phyloP scores from a whole-genome alignment of 2,797 vertebrate species.

The Menidia menidia region DNA sequence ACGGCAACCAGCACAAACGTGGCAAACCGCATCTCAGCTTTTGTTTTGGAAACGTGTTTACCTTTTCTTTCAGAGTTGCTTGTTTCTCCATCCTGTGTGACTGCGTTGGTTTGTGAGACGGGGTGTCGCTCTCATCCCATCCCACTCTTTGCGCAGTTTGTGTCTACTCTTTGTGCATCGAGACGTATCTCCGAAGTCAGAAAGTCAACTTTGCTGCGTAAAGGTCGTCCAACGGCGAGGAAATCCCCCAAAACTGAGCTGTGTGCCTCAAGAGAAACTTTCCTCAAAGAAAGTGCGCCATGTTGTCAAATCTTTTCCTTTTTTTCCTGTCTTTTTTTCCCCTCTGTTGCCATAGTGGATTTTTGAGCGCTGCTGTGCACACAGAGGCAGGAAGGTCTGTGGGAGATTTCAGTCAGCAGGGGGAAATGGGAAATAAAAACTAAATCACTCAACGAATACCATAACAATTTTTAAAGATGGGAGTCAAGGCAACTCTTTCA shows the following conservation, averaged over 20 bases:
- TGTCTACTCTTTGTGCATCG: conserved; percentile 15
- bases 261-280: conserved; percentile 66
- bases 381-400: conserved; percentile 29
- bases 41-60: conserved; percentile 57
- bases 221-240: conserved; percentile 23
- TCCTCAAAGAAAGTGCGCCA: conserved; percentile 85
- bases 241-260: conserved; percentile 20
- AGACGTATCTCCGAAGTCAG: conserved; percentile 15
- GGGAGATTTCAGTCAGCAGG: conserved; percentile 7
- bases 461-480: neutral
- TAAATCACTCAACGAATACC: neutral
- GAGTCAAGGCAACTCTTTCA: too few species aligned
- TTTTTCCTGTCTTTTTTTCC: conserved; percentile 41
- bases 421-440: neutral
- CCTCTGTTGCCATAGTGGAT: conserved; percentile 71
- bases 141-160: conserved; percentile 40
- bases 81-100: conserved; percentile 85
- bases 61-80: conserved; percentile 82
- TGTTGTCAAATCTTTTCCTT: conserved; percentile 82
- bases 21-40: conserved; percentile 1
- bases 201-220: conserved; percentile 22
- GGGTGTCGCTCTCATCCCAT: conserved; percentile 81
- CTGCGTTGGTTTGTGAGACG: conserved; percentile 60
- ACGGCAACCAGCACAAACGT: conserved; percentile 2
- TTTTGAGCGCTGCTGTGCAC: conserved; percentile 35